Conservation (phyloP, 2,113 vertebrate genomes). For the Tachuris rubrigastra region DNA sequence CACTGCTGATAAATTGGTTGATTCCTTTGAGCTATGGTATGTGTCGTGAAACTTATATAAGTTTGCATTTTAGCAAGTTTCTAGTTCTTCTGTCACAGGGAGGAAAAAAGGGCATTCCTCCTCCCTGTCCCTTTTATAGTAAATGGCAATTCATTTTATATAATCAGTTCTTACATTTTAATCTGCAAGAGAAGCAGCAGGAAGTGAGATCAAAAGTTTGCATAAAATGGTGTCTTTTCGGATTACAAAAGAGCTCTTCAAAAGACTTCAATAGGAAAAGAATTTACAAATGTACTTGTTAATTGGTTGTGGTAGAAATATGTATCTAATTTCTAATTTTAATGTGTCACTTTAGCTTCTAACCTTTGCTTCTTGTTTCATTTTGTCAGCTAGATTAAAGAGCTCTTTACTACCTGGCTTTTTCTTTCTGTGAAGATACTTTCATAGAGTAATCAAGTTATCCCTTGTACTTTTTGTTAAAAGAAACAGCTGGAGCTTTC, state of each 20-base stretch:
- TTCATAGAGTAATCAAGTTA: background rate
- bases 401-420: background rate
- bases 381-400: slow-evolving; percentile 40
- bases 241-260: background rate
- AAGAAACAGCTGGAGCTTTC: background rate
- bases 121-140: background rate
- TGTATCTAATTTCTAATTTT: slow-evolving; percentile 11
- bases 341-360: background rate
- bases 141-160: background rate
- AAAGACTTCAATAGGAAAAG: background rate
- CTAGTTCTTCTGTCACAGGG: background rate
- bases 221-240: slow-evolving; percentile 3
- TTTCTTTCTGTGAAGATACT: background rate
- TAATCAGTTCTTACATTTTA: background rate
- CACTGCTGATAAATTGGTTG: background rate
- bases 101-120: background rate
- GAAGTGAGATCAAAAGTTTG: background rate
- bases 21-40: background rate
- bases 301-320: background rate
- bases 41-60: background rate
- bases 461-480: background rate
- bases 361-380: slow-evolving; percentile 18
- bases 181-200: background rate
- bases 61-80: background rate
- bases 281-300: background rate